These are phyloP conservation scores for Ormyrus pomaceus DNA, from an alignment of 2,888 invertebrate genomes.

Conservation along the genomic window DNA sequence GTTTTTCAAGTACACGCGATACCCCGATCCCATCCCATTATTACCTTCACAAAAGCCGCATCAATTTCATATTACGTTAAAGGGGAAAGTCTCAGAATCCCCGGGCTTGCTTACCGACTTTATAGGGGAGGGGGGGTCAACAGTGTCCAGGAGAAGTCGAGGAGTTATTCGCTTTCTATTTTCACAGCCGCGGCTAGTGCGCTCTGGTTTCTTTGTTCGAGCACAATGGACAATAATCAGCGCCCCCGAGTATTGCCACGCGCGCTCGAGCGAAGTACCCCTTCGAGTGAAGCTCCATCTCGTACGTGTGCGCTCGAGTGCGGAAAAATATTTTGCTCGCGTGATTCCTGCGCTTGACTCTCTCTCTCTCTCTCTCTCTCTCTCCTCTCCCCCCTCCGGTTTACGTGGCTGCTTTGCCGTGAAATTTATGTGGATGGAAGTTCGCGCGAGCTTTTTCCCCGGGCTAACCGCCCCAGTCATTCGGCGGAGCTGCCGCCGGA, in stretches of 20 bases:
- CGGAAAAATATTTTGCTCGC: conserved; percentile 31
- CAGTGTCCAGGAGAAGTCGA: too few relatives aligned
- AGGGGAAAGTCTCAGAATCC: too few relatives aligned
- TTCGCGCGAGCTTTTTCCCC: neutral
- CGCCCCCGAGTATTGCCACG: neutral
- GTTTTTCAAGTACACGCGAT: too few relatives aligned
- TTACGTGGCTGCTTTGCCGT: neutral
- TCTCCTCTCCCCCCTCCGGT: neutral
- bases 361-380: neutral
- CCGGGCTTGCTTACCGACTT: too few relatives aligned
- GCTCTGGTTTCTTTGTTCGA: conserved; percentile 1
- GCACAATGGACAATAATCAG: conserved; percentile 43
- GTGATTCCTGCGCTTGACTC: conserved; percentile 1
- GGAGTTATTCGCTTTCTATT: neutral
- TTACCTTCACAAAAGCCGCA: too few relatives aligned
- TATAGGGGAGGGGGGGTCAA: too few relatives aligned
- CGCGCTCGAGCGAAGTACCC: neutral
- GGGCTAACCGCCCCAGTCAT: too few relatives aligned
- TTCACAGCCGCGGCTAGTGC: neutral
- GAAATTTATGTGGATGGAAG: conserved; percentile 1
- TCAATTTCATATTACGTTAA: too few relatives aligned
- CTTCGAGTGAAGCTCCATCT: neutral
- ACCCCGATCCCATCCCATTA: too few relatives aligned
- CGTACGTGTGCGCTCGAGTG: neutral
- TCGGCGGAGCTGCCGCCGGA: too few relatives aligned